Evolutionary conservation across 2,113 vertebrate genomes (phyloP), one percentile per base, ranked within the genome.

Genomic region (Uria aalge): DNA sequence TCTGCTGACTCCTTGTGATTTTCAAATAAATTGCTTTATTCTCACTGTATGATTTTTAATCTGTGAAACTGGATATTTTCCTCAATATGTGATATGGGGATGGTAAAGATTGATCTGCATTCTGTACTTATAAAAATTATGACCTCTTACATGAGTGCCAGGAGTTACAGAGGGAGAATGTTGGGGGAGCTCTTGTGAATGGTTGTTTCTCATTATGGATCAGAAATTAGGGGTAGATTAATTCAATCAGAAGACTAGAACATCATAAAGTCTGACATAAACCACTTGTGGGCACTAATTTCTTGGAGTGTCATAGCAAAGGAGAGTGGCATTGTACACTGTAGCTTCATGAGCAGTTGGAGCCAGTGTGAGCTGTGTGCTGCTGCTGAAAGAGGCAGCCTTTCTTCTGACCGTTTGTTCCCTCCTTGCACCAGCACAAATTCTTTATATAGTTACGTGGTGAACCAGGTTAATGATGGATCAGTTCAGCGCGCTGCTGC

Each of bases 401-500:
- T 72, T 91, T 75, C 80, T 82, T 67, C 47, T 62, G 43, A 9
- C 23, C 3, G 0, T 67, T 95, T 43, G n/a, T 87, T 92, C 27
- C 26, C 15, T 92, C 48, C 77, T 94, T 88, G 66, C 53, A 75
- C 66, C 45, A 91, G 81, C 81, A 88, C 74, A 41, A 68, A 93
- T 93, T 85, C 96, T 91, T 96, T 96, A 53, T 94, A 50, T 73
- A 93, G 87, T 72, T 90, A 34, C 32, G 14, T 71, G 48, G 30
- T 85, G 80, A 96, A 94, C 41, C 93, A 88, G 93, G 87, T 95
- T 96, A 95, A 94, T 93, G 94, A 92, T 85, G 94, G 94, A 94
- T 96, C 94, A 95, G 77, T 93, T 95, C 94, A 91, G 56, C 6
- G 40, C 7, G 0, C 69, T 73, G 87, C 87, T 92, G 71, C 85